A percentile compares a stretch with the other conserved stretches of the same genome.
Conservation (phyloP, 1,140 invertebrate genomes). For the Ostrea denselamellosa region DNA sequence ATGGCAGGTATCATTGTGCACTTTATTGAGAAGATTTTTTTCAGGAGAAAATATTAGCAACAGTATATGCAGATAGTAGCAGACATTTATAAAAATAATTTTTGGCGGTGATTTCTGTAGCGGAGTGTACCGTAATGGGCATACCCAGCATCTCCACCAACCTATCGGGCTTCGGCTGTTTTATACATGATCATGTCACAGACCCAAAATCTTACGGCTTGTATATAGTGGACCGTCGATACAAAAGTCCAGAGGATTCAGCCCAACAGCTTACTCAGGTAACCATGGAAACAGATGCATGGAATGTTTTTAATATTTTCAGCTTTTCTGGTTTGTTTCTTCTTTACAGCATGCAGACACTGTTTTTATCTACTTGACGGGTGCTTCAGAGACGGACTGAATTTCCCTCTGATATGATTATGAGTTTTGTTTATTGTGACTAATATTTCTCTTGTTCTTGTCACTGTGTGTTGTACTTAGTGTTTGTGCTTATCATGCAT, state of each 20-base stretch:
- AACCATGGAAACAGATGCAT: constrained; percentile 63
- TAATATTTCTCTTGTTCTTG: neutral
- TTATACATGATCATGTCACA: constrained; percentile 98
- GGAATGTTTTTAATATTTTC: neutral
- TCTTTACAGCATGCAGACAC: constrained; percentile 13
- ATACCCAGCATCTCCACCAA: constrained; percentile 99
- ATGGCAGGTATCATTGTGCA: too few species aligned
- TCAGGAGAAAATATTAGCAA: too few species aligned
- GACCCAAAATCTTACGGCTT: constrained; percentile 99
- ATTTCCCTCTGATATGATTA: neutral
- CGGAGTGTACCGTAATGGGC: constrained; percentile 99
- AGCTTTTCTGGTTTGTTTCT: neutral
- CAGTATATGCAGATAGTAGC: too few species aligned
- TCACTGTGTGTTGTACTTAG: too few species aligned
- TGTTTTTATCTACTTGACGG: neutral
- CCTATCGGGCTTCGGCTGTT: constrained; percentile 98
- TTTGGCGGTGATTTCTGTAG: constrained; percentile 76
- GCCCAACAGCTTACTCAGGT: constrained; percentile 95
- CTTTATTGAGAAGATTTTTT: too few species aligned
- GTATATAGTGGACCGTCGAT: constrained; percentile 97
- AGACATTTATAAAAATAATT: neutral
- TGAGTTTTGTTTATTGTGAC: neutral
- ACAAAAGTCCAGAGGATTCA: constrained; percentile 92
- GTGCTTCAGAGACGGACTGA: neutral
- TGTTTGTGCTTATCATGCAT: neutral